phyloP scores from a whole-genome alignment of 2,888 invertebrate genomes.

The Spodoptera picta region DNA sequence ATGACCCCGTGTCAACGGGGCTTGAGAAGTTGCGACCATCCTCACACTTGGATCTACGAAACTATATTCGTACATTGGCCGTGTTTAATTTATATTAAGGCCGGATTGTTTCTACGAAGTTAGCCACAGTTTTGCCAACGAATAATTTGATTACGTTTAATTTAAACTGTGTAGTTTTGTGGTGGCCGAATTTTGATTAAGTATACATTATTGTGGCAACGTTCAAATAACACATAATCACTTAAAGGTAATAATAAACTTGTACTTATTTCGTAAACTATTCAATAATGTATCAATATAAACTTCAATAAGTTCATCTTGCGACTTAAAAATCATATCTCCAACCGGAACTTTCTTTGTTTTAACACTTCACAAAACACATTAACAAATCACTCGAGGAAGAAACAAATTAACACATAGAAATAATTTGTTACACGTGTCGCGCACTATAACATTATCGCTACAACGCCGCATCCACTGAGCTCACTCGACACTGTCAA shows the following conservation, averaged over 20 bases:
- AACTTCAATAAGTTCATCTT: no score
- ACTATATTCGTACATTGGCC: constrained; percentile 47
- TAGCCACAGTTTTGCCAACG: constrained; percentile 37
- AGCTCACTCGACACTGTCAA: constrained; percentile 76
- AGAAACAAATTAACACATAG: constrained; percentile 27
- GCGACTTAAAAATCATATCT: constrained; percentile 5
- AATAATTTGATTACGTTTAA: constrained; percentile 35
- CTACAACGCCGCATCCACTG: constrained; percentile 70
- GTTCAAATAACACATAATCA: neutral
- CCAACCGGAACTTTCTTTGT: constrained; percentile 1
- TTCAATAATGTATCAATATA: constrained; percentile 2
- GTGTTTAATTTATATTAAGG: constrained; percentile 51
- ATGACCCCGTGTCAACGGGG: constrained; percentile 75
- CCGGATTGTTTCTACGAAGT: constrained; percentile 38
- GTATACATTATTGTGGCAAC: neutral
- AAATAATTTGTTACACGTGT: constrained; percentile 47
- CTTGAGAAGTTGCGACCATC: constrained; percentile 68
- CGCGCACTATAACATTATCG: constrained; percentile 39
- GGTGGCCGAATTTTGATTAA: constrained; percentile 1
- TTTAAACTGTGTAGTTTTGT: constrained; percentile 24
- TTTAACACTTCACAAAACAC: constrained; percentile 25
- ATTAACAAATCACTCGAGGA: constrained; percentile 19
- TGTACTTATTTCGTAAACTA: neutral
- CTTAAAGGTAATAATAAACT: neutral
- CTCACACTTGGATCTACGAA: constrained; percentile 63